A percentile compares a stretch with the other conserved stretches of the same genome.
phyloP scores from a whole-genome alignment of 2,888 invertebrate genomes.

The Aproaerema taeniolella region DNA sequence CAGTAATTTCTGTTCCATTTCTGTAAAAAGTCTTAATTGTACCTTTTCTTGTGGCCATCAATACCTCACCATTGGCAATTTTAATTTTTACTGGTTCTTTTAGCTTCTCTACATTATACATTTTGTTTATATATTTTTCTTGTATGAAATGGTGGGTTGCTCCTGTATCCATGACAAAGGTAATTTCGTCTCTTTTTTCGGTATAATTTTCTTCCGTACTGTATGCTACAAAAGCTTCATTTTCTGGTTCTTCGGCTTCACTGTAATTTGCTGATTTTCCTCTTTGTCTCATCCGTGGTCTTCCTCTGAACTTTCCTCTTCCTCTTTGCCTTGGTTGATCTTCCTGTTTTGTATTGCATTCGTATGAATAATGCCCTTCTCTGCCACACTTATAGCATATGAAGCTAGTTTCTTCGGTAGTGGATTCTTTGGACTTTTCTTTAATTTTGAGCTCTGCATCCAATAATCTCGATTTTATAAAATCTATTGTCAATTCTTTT shows the following conservation, averaged over 20 bases:
- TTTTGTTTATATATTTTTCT: background rate
- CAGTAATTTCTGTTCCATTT: background rate
- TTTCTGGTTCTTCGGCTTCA: background rate
- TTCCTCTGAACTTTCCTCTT: background rate
- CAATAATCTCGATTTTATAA: constrained; percentile 4
- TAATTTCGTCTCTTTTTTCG: background rate
- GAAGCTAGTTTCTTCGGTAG: too few species aligned
- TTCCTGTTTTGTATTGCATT: background rate
- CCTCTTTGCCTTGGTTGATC: background rate
- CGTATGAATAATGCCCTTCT: background rate
- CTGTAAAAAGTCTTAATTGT: background rate
- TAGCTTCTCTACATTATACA: background rate
- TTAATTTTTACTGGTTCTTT: background rate
- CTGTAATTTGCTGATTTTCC: background rate
- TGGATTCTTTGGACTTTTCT: too few species aligned
- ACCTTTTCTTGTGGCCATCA: background rate
- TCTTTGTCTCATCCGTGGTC: background rate
- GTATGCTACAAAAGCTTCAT: background rate
- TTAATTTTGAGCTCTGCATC: constrained; percentile 7
- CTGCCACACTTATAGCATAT: background rate
- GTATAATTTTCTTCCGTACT: background rate
- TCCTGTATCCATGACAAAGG: background rate
- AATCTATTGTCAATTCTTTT: constrained; percentile 6
- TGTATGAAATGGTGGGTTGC: background rate
- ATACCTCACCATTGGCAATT: background rate